Conservation (phyloP, 2,888 invertebrate species). For the Sinotaia quadrata region DNA sequence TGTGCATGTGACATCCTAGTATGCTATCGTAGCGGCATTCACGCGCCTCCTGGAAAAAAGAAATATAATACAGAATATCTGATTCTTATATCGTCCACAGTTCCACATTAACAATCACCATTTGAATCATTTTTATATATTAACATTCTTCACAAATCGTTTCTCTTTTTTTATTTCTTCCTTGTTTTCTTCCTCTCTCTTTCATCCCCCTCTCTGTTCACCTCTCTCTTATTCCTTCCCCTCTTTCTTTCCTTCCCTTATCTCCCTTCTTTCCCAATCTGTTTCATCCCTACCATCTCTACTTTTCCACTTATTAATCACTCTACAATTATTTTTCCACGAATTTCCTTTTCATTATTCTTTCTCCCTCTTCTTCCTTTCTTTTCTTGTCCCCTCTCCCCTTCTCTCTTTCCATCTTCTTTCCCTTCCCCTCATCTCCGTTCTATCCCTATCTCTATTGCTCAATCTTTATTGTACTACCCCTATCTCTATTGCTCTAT, state of each 20-base stretch:
- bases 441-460: background rate
- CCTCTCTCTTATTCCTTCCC: too few species aligned
- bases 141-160: background rate
- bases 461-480: conserved; percentile 1
- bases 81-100: too few species aligned
- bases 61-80: too few species aligned
- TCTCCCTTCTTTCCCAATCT: too few species aligned
- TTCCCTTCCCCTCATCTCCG: background rate
- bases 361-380: background rate
- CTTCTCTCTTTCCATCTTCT: background rate
- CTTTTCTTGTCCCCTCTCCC: background rate
- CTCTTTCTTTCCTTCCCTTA: too few species aligned
- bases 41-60: background rate
- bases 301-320: too few species aligned
- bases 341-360: too few species aligned
- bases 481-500: conserved; percentile 9
- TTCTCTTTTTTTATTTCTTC: background rate
- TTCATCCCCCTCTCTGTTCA: background rate
- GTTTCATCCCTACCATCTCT: too few species aligned
- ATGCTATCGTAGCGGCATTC: background rate
- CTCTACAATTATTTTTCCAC: too few species aligned
- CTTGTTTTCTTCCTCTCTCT: background rate
- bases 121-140: background rate
- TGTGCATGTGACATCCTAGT: too few species aligned
- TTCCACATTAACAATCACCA: background rate